Conservation (phyloP, 1,140 invertebrate species). For the Drosophila teissieri region DNA sequence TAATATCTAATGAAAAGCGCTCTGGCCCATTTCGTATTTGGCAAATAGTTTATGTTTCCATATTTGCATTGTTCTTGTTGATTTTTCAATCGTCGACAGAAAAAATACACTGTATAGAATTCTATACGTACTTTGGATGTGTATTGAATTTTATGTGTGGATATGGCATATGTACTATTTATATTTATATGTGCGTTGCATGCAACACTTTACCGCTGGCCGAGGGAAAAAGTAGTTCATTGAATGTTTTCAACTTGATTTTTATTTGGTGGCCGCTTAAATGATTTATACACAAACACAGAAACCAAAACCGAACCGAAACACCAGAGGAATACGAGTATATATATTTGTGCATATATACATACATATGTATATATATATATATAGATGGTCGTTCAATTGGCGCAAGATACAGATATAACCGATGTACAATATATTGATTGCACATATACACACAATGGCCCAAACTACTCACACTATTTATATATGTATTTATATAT, state of each 20-base stretch:
- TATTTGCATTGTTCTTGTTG: constrained; percentile 48
- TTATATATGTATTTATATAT: constrained; percentile 17
- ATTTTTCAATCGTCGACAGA: constrained; percentile 18
- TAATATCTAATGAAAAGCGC: constrained; percentile 17
- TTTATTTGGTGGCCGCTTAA: constrained; percentile 79
- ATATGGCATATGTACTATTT: constrained; percentile 49
- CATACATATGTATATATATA: not conserved
- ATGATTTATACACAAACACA: constrained; percentile 77
- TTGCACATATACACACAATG: constrained; percentile 47
- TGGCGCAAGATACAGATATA: constrained; percentile 67
- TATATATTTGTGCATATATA: too few species aligned
- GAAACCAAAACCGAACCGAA: constrained; percentile 25
- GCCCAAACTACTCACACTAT: constrained; percentile 38
- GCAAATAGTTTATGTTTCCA: constrained; percentile 54
- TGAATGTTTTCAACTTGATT: constrained; percentile 82
- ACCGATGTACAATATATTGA: constrained; percentile 71
- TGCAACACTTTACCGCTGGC: constrained; percentile 42
- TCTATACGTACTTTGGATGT: constrained; percentile 27
- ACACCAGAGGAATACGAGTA: constrained; percentile 17
- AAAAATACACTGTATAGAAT: constrained; percentile 38
- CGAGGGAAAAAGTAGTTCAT: constrained; percentile 75
- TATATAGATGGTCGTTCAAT: constrained; percentile 65
- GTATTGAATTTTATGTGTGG: constrained; percentile 35
- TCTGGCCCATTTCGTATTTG: constrained; percentile 21
- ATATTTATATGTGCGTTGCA: constrained; percentile 39